Evolutionary conservation across 2,113 vertebrate genomes (phyloP).

Genomic region (Lonchura striata): DNA sequence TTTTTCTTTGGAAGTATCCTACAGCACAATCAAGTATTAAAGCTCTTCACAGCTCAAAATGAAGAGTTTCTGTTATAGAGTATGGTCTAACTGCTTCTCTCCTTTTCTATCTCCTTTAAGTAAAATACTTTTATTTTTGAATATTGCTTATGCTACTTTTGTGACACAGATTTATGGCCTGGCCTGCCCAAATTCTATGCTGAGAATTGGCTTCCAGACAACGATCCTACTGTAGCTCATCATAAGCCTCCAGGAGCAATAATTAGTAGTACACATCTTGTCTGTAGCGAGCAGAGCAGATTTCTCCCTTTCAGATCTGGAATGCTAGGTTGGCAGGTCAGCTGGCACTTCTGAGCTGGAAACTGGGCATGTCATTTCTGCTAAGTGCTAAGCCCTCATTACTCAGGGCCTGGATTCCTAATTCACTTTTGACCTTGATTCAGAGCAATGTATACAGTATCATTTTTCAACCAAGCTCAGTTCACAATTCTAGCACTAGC

Average conservation of each 20-base stretch:
- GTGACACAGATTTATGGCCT: neutral
- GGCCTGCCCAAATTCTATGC: neutral
- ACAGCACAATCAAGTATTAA: neutral
- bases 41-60: neutral
- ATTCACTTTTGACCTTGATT: conserved; percentile 63
- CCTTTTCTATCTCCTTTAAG: neutral
- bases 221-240: conserved; percentile 25
- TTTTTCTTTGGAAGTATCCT: neutral
- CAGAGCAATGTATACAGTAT: conserved; percentile 39
- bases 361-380: conserved; percentile 59
- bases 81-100: neutral
- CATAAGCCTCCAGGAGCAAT: conserved; percentile 29
- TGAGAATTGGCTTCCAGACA: conserved; percentile 15
- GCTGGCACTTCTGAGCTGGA: conserved; percentile 53
- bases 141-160: neutral
- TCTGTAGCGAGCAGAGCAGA: conserved; percentile 46
- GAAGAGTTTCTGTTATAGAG: neutral
- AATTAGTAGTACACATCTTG: conserved; percentile 43
- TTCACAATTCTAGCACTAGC: conserved; percentile 6
- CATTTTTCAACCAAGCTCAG: conserved; percentile 29
- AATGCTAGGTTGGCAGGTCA: conserved; percentile 61
- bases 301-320: conserved; percentile 58
- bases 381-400: conserved; percentile 61
- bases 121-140: neutral
- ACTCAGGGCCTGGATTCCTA: conserved; percentile 43